Conservation (phyloP, 2,888 invertebrate species). For the Synanthedon tipuliformis region DNA sequence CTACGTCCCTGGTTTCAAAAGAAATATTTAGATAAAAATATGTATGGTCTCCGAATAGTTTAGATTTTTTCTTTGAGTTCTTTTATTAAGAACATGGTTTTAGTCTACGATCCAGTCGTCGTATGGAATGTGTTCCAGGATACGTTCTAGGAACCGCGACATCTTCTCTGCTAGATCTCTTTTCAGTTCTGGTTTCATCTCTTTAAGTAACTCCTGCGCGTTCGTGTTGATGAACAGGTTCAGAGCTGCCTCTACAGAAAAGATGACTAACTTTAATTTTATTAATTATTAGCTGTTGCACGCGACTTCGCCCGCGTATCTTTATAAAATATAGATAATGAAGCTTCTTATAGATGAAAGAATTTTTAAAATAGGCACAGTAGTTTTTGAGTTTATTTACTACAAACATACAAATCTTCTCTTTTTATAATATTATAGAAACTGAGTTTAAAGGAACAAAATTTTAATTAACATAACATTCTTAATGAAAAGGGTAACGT, state of each 20-base stretch:
- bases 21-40: too few relatives aligned
- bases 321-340: too few relatives aligned
- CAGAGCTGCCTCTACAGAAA: constrained; percentile 78
- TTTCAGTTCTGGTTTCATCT: constrained; percentile 88
- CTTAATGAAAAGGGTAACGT: background rate
- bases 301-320: too few relatives aligned
- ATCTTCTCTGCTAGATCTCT: constrained; percentile 81
- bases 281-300: too few relatives aligned
- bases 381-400: too few relatives aligned
- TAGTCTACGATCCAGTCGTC: constrained; percentile 78
- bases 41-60: background rate
- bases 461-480: background rate
- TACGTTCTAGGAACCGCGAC: constrained; percentile 79
- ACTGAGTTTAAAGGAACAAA: background rate
- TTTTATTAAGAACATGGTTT: background rate
- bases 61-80: background rate
- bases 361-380: too few relatives aligned
- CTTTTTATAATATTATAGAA: background rate
- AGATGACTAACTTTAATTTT: background rate
- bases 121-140: constrained; percentile 82
- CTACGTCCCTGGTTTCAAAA: too few relatives aligned
- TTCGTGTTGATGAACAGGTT: constrained; percentile 90
- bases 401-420: too few relatives aligned
- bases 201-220: constrained; percentile 84
- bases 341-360: too few relatives aligned